phyloP scores from a whole-genome alignment of 2,888 invertebrate genomes.

The Acholoe squamosa region DNA sequence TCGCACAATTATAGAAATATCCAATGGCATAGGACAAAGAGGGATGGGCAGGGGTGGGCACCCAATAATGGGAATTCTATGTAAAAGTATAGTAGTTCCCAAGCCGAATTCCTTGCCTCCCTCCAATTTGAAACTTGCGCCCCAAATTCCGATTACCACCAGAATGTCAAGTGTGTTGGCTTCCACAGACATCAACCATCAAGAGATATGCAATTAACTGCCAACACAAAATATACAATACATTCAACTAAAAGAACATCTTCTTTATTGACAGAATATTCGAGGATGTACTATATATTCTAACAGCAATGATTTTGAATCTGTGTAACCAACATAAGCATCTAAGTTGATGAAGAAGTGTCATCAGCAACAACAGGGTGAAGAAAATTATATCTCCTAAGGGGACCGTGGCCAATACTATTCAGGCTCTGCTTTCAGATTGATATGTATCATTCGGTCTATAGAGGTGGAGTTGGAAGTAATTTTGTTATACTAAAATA shows the following conservation, averaged over 20 bases:
- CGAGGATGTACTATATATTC: not conserved
- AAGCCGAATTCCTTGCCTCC: too few relatives aligned
- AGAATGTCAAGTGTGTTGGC: too few relatives aligned
- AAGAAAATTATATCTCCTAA: not conserved
- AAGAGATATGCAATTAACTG: not conserved
- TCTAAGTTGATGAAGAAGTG: not conserved
- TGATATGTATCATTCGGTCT: slow-evolving; percentile 49
- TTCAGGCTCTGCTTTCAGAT: not conserved
- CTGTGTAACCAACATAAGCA: not conserved
- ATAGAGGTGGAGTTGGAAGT: not conserved
- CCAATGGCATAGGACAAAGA: too few relatives aligned
- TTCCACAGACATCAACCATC: too few relatives aligned
- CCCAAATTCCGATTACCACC: too few relatives aligned
- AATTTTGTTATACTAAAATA: not conserved
- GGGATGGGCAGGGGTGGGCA: too few relatives aligned
- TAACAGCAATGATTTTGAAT: not conserved
- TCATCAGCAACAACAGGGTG: not conserved
- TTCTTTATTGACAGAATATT: not conserved
- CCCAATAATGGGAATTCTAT: too few relatives aligned
- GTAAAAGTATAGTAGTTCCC: too few relatives aligned
- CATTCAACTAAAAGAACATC: not conserved
- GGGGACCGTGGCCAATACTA: not conserved
- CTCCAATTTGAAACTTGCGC: too few relatives aligned
- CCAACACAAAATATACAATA: slow-evolving; percentile 17
- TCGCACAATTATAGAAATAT: too few relatives aligned